These are phyloP conservation scores for human (Homo sapiens) DNA, from an alignment of 2,113 vertebrate species.

Conservation along the genomic window DNA sequence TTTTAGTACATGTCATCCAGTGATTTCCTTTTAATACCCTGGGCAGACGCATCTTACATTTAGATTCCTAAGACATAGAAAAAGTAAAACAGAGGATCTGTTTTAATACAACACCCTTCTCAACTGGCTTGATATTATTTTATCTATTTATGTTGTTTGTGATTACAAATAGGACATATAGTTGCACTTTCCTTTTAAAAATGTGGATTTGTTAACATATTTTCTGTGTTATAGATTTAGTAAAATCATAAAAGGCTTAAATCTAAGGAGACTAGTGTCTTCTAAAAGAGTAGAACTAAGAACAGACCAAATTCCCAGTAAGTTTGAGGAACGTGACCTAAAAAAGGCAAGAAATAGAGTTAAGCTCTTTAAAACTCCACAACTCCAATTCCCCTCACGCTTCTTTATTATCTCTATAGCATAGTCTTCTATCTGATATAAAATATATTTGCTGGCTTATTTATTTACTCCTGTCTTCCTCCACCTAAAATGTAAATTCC, in stretches of 20 bases:
- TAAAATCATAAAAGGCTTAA: constrained; percentile 28
- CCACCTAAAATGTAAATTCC: neutral
- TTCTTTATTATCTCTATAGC: neutral
- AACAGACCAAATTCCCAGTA: constrained; percentile 8
- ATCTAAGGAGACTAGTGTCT: neutral
- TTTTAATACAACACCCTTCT: constrained; percentile 11
- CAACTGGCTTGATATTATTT: neutral
- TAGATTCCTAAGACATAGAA: neutral
- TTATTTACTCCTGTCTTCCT: neutral
- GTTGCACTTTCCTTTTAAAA: neutral
- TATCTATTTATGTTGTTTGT: constrained; percentile 6
- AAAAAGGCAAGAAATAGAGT: neutral
- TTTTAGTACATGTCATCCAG: neutral
- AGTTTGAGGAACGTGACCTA: neutral
- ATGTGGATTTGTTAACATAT: neutral
- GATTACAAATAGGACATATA: neutral
- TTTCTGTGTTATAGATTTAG: neutral
- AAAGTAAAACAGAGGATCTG: neutral
- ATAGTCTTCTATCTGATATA: neutral
- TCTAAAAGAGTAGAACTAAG: neutral
- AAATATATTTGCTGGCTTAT: neutral
- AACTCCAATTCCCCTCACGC: neutral
- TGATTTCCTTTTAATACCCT: neutral
- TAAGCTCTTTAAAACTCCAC: neutral
- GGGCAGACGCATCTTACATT: neutral